Conservation (phyloP, 1,140 invertebrate species). For the Ptiloglossa arizonensis region DNA sequence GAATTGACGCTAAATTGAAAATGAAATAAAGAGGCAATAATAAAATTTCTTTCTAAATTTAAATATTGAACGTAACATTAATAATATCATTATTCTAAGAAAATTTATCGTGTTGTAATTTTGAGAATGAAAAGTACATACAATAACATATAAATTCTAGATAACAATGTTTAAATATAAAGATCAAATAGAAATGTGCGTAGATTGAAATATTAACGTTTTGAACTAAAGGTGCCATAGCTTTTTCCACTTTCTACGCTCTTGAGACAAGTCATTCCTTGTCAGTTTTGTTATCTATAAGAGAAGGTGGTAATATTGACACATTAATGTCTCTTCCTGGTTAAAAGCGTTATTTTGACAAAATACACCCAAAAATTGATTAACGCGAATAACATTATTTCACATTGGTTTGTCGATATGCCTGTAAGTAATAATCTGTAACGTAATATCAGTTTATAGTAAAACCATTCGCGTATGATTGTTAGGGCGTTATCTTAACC, state of each 20-base stretch:
- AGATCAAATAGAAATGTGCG: neutral
- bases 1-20: neutral
- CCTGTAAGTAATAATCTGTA: constrained; percentile 24
- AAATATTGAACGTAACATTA: too few relatives aligned
- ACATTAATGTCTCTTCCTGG: neutral
- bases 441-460: neutral
- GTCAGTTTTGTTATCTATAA: constrained; percentile 1
- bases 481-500: neutral
- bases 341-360: neutral
- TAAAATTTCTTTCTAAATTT: neutral
- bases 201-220: too few relatives aligned
- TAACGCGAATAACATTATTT: neutral
- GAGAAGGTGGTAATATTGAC: neutral
- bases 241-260: neutral
- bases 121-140: neutral
- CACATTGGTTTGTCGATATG: neutral
- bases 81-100: neutral
- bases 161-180: neutral
- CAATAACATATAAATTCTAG: neutral
- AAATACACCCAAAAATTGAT: neutral
- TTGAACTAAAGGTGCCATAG: neutral
- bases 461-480: neutral
- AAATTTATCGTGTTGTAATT: neutral
- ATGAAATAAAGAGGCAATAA: neutral
- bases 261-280: neutral